A percentile compares a stretch with the other conserved stretches of the same genome.
These are phyloP conservation scores for Tachuris rubrigastra DNA, from an alignment of 2,113 vertebrate genomes.

Conservation along the genomic window DNA sequence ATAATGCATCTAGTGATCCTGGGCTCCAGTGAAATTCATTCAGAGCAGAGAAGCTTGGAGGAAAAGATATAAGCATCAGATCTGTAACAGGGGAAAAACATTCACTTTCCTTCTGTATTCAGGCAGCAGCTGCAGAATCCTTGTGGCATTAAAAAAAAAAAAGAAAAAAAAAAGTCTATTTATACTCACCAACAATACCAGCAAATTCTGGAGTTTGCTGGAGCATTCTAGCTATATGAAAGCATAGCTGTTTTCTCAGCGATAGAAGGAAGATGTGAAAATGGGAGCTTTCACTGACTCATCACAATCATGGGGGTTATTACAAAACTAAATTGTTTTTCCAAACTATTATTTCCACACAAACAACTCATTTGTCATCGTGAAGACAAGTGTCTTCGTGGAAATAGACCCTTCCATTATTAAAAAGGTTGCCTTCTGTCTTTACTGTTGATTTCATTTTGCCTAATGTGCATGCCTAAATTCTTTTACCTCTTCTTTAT, in stretches of 20 bases:
- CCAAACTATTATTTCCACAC: slow-evolving; percentile 35
- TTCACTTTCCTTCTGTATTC: slow-evolving; percentile 29
- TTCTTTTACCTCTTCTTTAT: not conserved
- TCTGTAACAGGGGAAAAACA: not conserved
- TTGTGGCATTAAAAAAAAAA: not conserved
- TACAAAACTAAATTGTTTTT: slow-evolving; percentile 35
- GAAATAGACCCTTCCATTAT: not conserved
- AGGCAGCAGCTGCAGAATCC: slow-evolving; percentile 39
- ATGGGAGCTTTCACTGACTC: slow-evolving; percentile 50
- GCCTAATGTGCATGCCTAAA: not conserved
- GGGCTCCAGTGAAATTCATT: not conserved
- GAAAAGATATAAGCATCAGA: not conserved
- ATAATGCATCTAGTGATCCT: not conserved
- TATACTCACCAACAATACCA: not conserved
- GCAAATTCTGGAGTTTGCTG: not conserved
- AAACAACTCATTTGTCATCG: slow-evolving; percentile 40
- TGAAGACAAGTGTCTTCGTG: not conserved
- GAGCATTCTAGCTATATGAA: not conserved
- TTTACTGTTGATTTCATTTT: not conserved
- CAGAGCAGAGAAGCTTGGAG: not conserved
- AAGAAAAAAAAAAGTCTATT: not conserved
- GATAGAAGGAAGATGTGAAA: slow-evolving; percentile 42
- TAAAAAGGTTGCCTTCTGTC: not conserved
- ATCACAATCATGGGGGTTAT: slow-evolving; percentile 35
- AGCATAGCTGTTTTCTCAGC: slow-evolving; percentile 5